These are phyloP conservation scores for Uloborus plumipes DNA, from an alignment of 2,888 invertebrate genomes.

Conservation along the genomic window DNA sequence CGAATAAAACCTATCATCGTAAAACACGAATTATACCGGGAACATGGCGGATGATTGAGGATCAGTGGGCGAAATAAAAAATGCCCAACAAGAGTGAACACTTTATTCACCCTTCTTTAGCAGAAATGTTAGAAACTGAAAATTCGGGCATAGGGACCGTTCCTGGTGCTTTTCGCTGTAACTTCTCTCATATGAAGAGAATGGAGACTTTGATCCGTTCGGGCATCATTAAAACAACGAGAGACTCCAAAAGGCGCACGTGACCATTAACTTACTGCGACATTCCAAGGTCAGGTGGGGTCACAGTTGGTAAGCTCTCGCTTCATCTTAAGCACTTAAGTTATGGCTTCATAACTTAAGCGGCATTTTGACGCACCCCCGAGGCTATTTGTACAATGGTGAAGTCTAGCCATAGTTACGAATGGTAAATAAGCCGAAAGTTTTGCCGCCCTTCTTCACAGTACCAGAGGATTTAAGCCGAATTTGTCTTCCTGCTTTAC, in stretches of 20 bases:
- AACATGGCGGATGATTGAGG: too few relatives aligned
- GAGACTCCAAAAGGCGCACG: constrained; percentile 38
- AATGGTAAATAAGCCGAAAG: constrained; percentile 29
- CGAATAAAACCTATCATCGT: too few relatives aligned
- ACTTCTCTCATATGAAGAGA: constrained; percentile 18
- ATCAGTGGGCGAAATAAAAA: too few relatives aligned
- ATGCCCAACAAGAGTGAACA: too few relatives aligned
- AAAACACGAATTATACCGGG: too few relatives aligned
- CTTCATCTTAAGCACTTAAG: constrained; percentile 53
- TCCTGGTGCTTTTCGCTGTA: constrained; percentile 27
- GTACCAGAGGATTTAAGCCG: constrained; percentile 16
- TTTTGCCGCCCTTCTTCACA: constrained; percentile 31
- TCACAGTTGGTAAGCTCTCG: constrained; percentile 34
- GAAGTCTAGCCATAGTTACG: constrained; percentile 4
- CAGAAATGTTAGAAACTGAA: too few relatives aligned
- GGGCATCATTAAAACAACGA: constrained; percentile 52
- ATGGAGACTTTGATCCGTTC: constrained; percentile 52
- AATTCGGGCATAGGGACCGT: too few relatives aligned
- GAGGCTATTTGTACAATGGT: constrained; percentile 28
- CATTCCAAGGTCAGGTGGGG: constrained; percentile 48
- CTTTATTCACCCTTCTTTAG: too few relatives aligned
- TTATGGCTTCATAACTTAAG: constrained; percentile 57
- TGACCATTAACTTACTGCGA: constrained; percentile 57
- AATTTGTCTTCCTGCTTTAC: constrained; percentile 2
- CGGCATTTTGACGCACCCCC: constrained; percentile 33